Conservation (phyloP, 2,797 vertebrate genomes). For the Falco novaeseelandiae region DNA sequence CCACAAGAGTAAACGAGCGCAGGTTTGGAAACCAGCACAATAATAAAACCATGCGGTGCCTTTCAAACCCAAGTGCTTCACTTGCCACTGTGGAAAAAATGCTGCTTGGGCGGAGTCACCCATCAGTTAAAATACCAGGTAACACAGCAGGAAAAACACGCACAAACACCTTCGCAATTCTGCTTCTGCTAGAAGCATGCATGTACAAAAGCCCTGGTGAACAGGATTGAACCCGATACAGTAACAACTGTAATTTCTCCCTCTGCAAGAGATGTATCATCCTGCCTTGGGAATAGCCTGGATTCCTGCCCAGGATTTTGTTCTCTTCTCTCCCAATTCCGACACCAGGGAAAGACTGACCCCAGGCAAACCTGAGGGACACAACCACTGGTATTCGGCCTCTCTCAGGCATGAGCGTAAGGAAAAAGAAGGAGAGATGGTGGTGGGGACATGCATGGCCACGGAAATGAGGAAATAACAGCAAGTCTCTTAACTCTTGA, state of each 20-base stretch:
- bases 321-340: background rate
- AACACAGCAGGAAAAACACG: background rate
- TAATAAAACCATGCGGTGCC: rapidly evolving
- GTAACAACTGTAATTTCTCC: background rate
- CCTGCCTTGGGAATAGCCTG: background rate
- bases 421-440: background rate
- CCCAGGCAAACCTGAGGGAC: background rate
- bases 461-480: background rate
- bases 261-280: background rate
- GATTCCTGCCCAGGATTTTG: background rate
- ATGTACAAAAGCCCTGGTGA: background rate
- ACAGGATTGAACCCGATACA: rapidly evolving
- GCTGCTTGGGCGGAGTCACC: background rate
- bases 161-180: background rate
- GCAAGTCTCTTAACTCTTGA: background rate
- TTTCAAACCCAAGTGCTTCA: background rate
- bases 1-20: background rate
- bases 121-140: background rate
- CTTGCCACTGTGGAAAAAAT: background rate
- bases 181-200: background rate
- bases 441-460: background rate
- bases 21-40: background rate
- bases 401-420: rapidly evolving
- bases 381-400: rapidly evolving
- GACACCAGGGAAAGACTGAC: background rate